Evolutionary conservation across 2,888 invertebrate species (phyloP), one percentile per base, ranked within the genome.

Genomic region (Pteria penguin): DNA sequence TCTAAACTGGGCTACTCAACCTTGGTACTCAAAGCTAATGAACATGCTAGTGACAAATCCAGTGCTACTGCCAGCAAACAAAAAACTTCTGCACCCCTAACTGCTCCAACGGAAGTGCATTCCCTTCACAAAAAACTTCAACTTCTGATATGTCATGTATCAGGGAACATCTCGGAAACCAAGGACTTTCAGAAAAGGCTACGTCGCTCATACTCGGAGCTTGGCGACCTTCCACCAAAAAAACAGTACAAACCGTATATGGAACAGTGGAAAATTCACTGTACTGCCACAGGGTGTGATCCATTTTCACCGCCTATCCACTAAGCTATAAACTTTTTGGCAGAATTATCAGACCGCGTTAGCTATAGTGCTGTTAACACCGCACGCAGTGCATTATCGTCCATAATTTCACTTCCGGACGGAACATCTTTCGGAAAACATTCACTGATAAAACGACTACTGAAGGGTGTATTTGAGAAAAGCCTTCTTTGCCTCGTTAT

Each of bases 201-300:
- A 22, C 54, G 33, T 63, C 68, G 22, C 73, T 81, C 27, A 61
- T 82, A 61, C 31, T 67, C 24, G 18, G 54, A 26, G 77, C 81
- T 2, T 82, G 82, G 81, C 29, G 81, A 72, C 22, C 45, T 45
- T 55, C 62, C 5, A 79, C 81, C 2, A 18, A 58, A 36, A n/a
- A 58, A 67, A 66, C 79, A 79, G 72, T 80, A 80, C 65, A 18
- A 61, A 57, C 31, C 52, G 8, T 80, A 80, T 76, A n/a, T 80
- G 62, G 52, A 63, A 36, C 71, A 65, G 72, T 80, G 80, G 78
- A 18, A 63, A 24, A 26, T 27, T 22, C 77, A 79, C 78, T 78
- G 74, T 66, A 32, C 33, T 62, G 4, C 58, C 29, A 26, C 24
- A 66, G 18, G 78, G 22, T 57, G 66, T 76, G 58, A 78, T 82